Conservation (phyloP, 2,113 vertebrate genomes). For the Festucalex cinctus region DNA sequence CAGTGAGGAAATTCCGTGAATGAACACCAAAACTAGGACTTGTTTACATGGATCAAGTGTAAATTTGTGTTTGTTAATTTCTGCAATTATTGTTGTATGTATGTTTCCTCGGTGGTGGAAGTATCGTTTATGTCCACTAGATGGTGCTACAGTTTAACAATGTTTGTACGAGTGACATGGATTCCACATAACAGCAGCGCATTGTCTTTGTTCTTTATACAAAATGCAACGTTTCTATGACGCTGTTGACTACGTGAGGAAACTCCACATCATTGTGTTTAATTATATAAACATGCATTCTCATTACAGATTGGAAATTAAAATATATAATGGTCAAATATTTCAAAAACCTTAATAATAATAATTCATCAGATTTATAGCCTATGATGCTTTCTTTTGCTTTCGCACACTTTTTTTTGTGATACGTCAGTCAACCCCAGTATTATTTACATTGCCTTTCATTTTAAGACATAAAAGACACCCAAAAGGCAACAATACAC, state of each 20-base stretch:
- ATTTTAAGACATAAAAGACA: background rate
- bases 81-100: background rate
- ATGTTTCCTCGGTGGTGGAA: conserved; percentile 9
- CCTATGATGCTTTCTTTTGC: too few relatives aligned
- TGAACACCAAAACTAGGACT: conserved; percentile 19
- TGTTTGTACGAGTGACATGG: background rate
- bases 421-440: background rate
- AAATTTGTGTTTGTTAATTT: background rate
- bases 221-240: background rate
- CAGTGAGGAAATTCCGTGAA: background rate
- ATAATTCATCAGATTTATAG: background rate
- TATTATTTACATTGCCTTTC: background rate
- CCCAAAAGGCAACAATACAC: too few relatives aligned
- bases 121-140: conserved; percentile 50
- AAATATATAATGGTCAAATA: background rate
- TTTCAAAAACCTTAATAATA: background rate
- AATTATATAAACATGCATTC: too few relatives aligned
- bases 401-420: background rate
- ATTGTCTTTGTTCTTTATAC: background rate
- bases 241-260: background rate
- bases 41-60: conserved; percentile 10
- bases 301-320: too few relatives aligned
- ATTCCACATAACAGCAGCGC: too few relatives aligned
- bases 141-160: conserved; percentile 40
- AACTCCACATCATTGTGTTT: background rate